Evolutionary conservation across 2,113 vertebrate species (phyloP).

Genomic region (Panthera leo): DNA sequence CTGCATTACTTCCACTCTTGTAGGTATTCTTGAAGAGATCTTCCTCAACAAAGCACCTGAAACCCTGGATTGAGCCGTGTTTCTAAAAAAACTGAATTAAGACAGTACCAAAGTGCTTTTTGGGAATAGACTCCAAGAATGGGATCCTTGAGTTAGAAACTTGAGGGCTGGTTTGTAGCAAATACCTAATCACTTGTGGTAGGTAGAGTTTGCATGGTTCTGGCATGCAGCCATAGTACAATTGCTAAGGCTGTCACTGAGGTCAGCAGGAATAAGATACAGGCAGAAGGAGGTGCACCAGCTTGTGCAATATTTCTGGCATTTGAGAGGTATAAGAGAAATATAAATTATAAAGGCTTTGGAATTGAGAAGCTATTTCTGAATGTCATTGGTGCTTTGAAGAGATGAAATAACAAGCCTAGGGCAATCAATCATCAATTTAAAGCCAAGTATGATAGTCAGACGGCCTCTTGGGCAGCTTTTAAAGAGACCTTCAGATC

Average conservation of each 20-base stretch:
- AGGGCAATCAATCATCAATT: slow-evolving; percentile 17
- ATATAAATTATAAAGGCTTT: slow-evolving; percentile 39
- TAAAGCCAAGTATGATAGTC: slow-evolving; percentile 15
- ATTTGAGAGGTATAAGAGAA: slow-evolving; percentile 34
- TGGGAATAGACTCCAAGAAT: background rate
- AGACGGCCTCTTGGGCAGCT: background rate
- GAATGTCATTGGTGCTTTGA: background rate
- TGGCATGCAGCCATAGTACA: background rate
- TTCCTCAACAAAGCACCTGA: background rate
- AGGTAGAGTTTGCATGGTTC: background rate
- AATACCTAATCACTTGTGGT: background rate
- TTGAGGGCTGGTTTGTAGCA: background rate
- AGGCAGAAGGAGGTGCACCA: background rate
- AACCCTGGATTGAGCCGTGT: background rate
- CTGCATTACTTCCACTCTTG: background rate
- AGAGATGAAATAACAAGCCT: slow-evolving; percentile 21
- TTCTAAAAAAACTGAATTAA: background rate
- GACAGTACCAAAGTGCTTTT: background rate
- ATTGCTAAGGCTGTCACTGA: background rate
- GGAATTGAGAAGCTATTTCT: slow-evolving; percentile 34
- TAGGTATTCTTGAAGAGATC: background rate
- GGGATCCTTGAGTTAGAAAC: background rate
- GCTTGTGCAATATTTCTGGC: background rate
- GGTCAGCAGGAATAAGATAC: background rate
- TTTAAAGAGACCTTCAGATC: background rate